Evolutionary conservation across 2,113 vertebrate genomes (phyloP).

Genomic region (Catharus fuscescens): DNA sequence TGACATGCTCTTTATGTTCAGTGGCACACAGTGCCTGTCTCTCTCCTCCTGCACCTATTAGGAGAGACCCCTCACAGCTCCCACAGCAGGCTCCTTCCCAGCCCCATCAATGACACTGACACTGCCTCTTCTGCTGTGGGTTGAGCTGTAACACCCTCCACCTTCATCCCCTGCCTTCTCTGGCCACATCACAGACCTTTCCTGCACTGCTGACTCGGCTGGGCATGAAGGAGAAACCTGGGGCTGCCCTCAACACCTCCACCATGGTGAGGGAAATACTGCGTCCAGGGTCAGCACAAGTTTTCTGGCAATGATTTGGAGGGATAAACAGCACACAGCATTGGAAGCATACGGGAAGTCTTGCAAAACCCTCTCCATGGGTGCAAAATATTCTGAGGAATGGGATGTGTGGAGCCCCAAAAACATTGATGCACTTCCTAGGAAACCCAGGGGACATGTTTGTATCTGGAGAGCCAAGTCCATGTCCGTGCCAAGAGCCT

Average conservation of each 20-base stretch:
- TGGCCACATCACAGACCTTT: accelerated
- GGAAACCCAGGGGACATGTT: accelerated
- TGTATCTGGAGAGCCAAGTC: accelerated
- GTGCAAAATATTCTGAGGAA: background rate
- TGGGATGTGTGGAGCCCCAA: background rate
- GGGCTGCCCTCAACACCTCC: accelerated
- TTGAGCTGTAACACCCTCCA: background rate
- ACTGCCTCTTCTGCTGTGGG: background rate
- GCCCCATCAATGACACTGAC: slow-evolving; percentile 51
- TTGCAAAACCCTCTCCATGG: accelerated
- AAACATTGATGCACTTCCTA: accelerated
- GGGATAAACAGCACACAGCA: accelerated
- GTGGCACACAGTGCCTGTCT: background rate
- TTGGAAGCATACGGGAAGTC: background rate
- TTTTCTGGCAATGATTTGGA: background rate
- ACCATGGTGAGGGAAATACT: accelerated
- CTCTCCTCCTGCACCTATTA: slow-evolving; percentile 38
- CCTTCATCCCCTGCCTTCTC: too few species aligned
- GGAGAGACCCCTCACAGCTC: background rate
- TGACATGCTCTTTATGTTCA: background rate
- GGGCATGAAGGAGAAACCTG: accelerated
- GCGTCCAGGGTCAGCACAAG: accelerated
- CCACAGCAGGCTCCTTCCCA: background rate
- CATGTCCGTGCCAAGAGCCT: accelerated
- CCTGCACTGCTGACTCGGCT: accelerated